phyloP scores from a whole-genome alignment of 2,113 vertebrate genomes.

The Nesogale talazaci region DNA sequence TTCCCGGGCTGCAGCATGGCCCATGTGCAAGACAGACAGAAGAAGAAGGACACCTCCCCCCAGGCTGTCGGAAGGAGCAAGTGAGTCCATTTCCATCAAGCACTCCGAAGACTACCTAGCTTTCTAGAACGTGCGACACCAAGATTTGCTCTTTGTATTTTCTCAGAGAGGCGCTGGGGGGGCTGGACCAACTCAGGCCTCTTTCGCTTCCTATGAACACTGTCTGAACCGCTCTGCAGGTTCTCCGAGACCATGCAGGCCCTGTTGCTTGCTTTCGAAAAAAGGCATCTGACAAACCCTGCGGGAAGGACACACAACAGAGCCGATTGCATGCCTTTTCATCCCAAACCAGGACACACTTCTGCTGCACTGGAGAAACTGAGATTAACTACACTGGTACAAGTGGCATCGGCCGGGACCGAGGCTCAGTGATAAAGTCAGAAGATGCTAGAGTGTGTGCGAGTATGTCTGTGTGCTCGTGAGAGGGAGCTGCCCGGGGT shows the following conservation, averaged over 20 bases:
- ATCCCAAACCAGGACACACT: not conserved
- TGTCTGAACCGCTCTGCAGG: not conserved
- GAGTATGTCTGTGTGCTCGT: not conserved
- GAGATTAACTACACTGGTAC: not conserved
- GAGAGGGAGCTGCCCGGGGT: not conserved
- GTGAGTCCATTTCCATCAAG: not conserved
- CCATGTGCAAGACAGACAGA: not conserved
- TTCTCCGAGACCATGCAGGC: not conserved
- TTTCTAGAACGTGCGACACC: not conserved
- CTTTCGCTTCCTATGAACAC: not conserved
- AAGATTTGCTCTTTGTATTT: not conserved
- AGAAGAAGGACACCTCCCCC: accelerated
- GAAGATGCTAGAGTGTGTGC: not conserved
- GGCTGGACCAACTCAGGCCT: not conserved
- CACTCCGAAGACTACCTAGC: not conserved
- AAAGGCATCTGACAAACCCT: not conserved
- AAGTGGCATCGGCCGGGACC: not conserved
- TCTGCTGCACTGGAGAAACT: not conserved
- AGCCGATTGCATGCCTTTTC: not conserved
- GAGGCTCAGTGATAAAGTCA: not conserved
- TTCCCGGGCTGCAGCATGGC: too few relatives aligned
- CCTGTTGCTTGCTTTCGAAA: not conserved
- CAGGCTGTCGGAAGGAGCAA: not conserved
- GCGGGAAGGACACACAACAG: not conserved
- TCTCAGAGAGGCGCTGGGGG: not conserved